Conservation (phyloP, 1,140 invertebrate species). For the Orussus abietinus region DNA sequence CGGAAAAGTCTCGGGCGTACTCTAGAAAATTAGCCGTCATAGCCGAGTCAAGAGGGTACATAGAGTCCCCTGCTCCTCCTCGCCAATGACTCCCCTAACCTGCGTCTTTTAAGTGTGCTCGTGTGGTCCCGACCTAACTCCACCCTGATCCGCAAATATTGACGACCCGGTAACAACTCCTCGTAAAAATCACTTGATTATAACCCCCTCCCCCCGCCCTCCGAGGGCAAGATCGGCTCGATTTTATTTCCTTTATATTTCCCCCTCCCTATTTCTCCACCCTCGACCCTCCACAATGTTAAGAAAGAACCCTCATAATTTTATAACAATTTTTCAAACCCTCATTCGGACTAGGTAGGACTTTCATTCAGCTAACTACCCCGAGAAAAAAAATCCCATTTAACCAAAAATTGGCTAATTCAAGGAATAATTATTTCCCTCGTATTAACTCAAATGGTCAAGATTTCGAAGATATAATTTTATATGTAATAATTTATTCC, state of each 20-base stretch:
- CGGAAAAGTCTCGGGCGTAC: slow-evolving; percentile 11
- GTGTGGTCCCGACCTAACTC: slow-evolving; percentile 20
- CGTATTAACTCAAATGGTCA: too few species aligned
- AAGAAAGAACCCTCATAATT: too few species aligned
- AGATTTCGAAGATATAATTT: too few species aligned
- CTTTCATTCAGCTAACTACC: too few species aligned
- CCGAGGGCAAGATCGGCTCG: neutral
- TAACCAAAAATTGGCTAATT: too few species aligned
- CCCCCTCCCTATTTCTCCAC: slow-evolving; percentile 19
- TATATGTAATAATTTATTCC: too few species aligned
- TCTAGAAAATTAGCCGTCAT: slow-evolving; percentile 27
- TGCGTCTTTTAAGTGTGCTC: too few species aligned
- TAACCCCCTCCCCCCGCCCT: slow-evolving; percentile 12
- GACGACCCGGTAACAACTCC: slow-evolving; percentile 27
- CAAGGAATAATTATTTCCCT: too few species aligned
- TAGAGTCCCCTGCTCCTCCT: slow-evolving; percentile 12
- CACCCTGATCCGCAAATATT: slow-evolving; percentile 37
- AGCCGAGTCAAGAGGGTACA: slow-evolving; percentile 16
- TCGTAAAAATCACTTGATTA: slow-evolving; percentile 41
- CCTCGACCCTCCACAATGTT: slow-evolving; percentile 10
- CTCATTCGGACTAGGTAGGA: too few species aligned
- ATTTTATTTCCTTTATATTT: neutral
- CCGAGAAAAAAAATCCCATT: too few species aligned
- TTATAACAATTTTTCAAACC: too few species aligned
- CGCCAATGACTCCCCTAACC: too few species aligned